phyloP scores from a whole-genome alignment of 2,113 vertebrate species.

The Naja naja region DNA sequence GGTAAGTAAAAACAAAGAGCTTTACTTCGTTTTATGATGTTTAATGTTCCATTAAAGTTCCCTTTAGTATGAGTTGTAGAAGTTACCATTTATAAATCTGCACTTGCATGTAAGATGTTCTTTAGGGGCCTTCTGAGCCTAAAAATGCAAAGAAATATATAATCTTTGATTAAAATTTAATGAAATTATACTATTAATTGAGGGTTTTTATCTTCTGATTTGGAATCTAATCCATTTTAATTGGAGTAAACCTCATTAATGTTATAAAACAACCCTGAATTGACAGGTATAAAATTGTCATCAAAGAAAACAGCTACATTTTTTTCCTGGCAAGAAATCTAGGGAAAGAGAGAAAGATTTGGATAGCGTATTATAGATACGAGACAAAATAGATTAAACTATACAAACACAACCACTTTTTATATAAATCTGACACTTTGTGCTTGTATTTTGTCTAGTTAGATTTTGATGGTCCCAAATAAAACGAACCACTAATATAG shows the following conservation, averaged over 20 bases:
- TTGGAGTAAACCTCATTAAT: not conserved
- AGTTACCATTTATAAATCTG: not conserved
- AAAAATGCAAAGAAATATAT: not conserved
- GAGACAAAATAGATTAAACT: not conserved
- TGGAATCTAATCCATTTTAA: not conserved
- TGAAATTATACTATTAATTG: not conserved
- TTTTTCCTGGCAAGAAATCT: not conserved
- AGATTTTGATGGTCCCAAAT: not conserved
- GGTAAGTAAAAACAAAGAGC: conserved; percentile 65
- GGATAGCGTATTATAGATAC: not conserved
- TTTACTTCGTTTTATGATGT: not conserved
- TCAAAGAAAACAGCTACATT: not conserved
- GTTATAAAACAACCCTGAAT: not conserved
- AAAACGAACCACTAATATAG: not conserved
- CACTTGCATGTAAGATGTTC: not conserved
- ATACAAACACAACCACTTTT: not conserved
- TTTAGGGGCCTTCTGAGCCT: not conserved
- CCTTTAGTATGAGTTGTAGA: not conserved
- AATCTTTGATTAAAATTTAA: not conserved
- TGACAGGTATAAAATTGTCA: not conserved
- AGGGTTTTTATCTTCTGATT: not conserved
- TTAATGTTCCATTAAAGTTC: not conserved
- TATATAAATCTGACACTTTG: not conserved
- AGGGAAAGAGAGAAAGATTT: not conserved
- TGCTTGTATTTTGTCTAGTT: not conserved